phyloP scores from a whole-genome alignment of 1,140 invertebrate genomes.

The Heliconius eleuchia region DNA sequence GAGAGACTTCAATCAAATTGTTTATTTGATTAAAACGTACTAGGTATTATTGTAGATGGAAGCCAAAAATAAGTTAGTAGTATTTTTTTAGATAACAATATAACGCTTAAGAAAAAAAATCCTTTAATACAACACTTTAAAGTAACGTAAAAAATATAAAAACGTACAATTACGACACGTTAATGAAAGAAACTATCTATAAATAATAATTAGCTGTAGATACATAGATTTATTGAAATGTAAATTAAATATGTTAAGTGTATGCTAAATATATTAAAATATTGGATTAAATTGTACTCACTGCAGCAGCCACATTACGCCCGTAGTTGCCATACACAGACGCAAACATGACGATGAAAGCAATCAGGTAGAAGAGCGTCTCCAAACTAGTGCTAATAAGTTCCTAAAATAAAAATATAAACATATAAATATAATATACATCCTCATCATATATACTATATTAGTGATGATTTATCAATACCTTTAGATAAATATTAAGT shows the following conservation, averaged over 20 bases:
- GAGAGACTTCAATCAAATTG: conserved; percentile 2
- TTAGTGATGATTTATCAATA: too few species aligned
- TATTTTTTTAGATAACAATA: neutral
- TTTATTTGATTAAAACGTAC: neutral
- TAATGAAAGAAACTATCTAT: too few species aligned
- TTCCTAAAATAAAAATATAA: conserved; percentile 83
- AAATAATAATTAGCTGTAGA: too few species aligned
- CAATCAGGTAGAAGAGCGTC: conserved; percentile 88
- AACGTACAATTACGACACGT: too few species aligned
- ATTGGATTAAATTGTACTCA: conserved; percentile 69
- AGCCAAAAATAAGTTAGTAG: neutral
- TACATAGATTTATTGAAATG: too few species aligned
- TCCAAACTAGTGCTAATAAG: conserved; percentile 87
- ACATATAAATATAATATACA: neutral
- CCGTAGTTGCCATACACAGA: conserved; percentile 79
- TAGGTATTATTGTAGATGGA: neutral
- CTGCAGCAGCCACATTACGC: conserved; percentile 87
- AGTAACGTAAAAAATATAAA: too few species aligned
- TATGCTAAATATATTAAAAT: neutral
- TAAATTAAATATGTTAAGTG: too few species aligned
- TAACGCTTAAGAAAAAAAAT: neutral
- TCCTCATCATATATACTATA: too few species aligned
- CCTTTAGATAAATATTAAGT: too few species aligned
- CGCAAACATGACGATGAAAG: conserved; percentile 89
- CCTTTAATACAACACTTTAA: neutral